Evolutionary conservation across 2,888 invertebrate species (phyloP).

Genomic region (Tiliacea aurago): DNA sequence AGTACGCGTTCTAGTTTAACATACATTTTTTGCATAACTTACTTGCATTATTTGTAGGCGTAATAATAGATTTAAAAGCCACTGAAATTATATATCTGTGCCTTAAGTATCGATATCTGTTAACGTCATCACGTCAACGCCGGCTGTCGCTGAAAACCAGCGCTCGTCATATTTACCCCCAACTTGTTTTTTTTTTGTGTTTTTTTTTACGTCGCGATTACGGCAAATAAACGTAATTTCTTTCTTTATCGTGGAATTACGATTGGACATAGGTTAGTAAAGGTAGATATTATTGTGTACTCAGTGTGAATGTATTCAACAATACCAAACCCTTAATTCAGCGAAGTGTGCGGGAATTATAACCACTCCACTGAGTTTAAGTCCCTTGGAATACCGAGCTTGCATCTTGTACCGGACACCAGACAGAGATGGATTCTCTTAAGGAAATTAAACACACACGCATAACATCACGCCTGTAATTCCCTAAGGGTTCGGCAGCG

Average conservation of each 20-base stretch:
- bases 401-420: constrained; percentile 1
- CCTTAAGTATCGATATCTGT: background rate
- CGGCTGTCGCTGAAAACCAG: background rate
- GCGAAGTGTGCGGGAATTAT: constrained; percentile 9
- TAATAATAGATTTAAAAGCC: too few relatives aligned
- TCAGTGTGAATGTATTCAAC: constrained; percentile 6
- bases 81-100: too few relatives aligned
- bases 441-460: background rate
- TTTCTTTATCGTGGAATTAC: too few relatives aligned
- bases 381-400: background rate
- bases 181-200: too few relatives aligned
- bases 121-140: too few relatives aligned
- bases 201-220: too few relatives aligned
- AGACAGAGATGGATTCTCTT: background rate
- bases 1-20: too few relatives aligned
- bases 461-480: too few relatives aligned
- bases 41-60: too few relatives aligned
- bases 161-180: background rate
- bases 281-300: background rate
- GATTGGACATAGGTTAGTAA: background rate
- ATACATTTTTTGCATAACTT: too few relatives aligned
- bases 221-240: too few relatives aligned
- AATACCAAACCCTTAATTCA: background rate
- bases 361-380: constrained; percentile 6
- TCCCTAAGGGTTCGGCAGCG: too few relatives aligned